Evolutionary conservation across 2,888 invertebrate species (phyloP), one percentile per base, ranked within the genome.

Genomic region (Scaptomyza cyrtandrae): DNA sequence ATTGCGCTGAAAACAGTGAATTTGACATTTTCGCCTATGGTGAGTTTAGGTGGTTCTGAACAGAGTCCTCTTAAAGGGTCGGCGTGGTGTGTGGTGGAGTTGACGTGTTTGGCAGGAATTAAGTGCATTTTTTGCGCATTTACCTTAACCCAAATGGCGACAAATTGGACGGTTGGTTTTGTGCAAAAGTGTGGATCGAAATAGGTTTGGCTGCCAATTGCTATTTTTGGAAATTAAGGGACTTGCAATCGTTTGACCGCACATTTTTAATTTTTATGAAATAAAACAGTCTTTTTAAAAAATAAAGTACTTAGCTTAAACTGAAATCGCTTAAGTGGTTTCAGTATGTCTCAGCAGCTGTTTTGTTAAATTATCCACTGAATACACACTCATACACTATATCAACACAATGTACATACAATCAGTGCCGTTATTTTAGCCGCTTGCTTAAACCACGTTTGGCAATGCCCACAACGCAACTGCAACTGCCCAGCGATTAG

Each of bases 401-500:
- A 24, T 24, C 24, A 24, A 24, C 3, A 5, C 3, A 24, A 24
- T 2, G 14, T 3, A 29, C 27, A 55, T 27, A 67, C 53, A 62
- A 69, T 45, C 48, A 50, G 44, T 52, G 53, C 67, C 46, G 78
- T 55, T 68, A 60, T 59, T 59, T 73, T 19, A 45, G 50, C 41
- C 44, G 58, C 45, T 56, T 57, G 59, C 58, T 81, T 54, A 16
- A 43, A 24, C 39, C 27, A 63, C 33, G 48, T 50, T 37, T 39
- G 31, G 29, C 1, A 9, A 41, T 24, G 19, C 27, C 46, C 43
- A 48, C 27, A 55, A 57, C 9, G 48, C 61, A 55, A 50, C 37
- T 49, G 60, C 39, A 49, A 45, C 53, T 59, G 39, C 27, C 44
- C 59, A 53, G 52, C 35, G 43, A 27, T 29, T 27, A 59, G 16